Evolutionary conservation across 2,888 invertebrate species (phyloP), one percentile per base, ranked within the genome.

Genomic region (Rhamnusium bicolor): DNA sequence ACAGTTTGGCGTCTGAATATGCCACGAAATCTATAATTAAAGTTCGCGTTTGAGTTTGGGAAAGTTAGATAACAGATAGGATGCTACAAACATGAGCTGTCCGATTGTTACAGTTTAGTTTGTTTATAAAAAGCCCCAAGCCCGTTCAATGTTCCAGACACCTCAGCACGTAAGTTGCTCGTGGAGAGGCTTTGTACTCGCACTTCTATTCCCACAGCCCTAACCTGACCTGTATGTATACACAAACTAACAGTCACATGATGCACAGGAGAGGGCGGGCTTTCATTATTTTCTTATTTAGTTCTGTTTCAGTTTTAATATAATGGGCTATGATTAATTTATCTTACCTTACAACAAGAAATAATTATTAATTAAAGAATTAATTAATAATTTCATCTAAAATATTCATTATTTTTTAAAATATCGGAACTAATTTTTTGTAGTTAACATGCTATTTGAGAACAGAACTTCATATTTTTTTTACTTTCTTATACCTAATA

Each of bases 31-130:
- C 51, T 10, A 51, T 51, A 53, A n/a, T 19, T 53, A n/a, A 53
- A 19, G 24, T 14, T 56, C 27, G 27, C 27, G 54, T 27, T 56
- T n/a, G 27, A 56, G 27, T 27, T 56, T 5, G 54, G 14, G 27
- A 56, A 56, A 56, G 21, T 56, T 24, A 14, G 24, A 24, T 27
- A 27, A 3, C 10, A 27, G 10, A 24, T 54, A 14, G 27, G 8
- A 16, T n/a, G 8, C 5, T 2, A 14, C 54, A n/a, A 14, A 27
- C 27, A n/a, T 2, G 1, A 40, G 40, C n/a, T 14, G n/a, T 24
- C 27, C 54, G 27, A 56, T 56, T 56, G 54, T 56, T 56, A 56
- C 14, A 56, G 54, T 56, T 56, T 56, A 12, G 21, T 54, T 54
- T 56, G 54, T 56, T 56, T 56, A 27, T 6, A 27, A 56, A 27